Base-by-base conservation (phyloP, 2,888 invertebrate species). In the Ornithoptera alexandrae region DNA sequence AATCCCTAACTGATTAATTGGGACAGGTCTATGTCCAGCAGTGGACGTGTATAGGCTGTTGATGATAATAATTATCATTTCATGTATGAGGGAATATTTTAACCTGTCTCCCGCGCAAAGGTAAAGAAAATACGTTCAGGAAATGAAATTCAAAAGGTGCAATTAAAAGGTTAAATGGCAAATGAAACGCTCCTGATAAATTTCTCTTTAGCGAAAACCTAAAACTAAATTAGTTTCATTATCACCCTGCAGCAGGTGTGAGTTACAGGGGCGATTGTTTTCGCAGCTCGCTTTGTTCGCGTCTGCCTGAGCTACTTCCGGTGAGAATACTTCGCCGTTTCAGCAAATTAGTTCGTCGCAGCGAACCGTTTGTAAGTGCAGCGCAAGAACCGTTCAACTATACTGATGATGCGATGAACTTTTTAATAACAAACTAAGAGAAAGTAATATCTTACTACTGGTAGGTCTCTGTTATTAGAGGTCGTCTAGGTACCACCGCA, bases 201-300 rank as follows among this genome's bases (percentile, higher is more conserved):
- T 67, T 67, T 62, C 42, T 24, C 46, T 67, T 67, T 39, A 30
- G 64, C 64, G 65, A 60, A 56, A 72, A 75, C 30, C 72, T 77
- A 75, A 78, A 77, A 76, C 77, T 77, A 80, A 82, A 83, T 83
- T 81, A 81, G 81, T 79, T 80, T 79, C 80, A 83, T 82, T 84
- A 84, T 84, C 84, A 72, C 74, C 70, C 60, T 63, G 69, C 73
- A 73, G 79, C 84, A 83, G 83, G 81, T 73, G 65, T 69, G 65
- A 61, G 64, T 66, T 70, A 72, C 73, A 72, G 73, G 73, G 66
- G 72, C 68, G 70, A 69, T 69, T 64, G 72, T 71, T 73, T 62
- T 65, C 57, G 64, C 30, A 67, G 68, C 59, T 59, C 68, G 64
- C 68, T 69, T 69, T 69, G 64, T 68, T 59, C 36, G 36, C 39